Percentiles rank a stretch among this genome's conserved stretches.
Conservation (phyloP, 1,140 invertebrate genomes). For the Drosophila triauraria region DNA sequence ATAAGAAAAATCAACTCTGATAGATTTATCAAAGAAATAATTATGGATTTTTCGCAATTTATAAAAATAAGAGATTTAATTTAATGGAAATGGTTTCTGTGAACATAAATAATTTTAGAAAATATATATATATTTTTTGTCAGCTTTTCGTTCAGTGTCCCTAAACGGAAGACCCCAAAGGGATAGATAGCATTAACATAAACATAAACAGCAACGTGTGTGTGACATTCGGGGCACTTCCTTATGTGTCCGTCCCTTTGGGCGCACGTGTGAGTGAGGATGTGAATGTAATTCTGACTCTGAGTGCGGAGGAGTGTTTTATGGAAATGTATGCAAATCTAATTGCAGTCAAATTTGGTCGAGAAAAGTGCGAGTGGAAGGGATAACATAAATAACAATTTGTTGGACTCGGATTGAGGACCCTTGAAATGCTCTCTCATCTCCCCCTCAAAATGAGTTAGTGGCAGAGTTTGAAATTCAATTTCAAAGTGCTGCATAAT, state of each 20-base stretch:
- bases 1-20: too few species aligned
- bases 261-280: conserved; percentile 1
- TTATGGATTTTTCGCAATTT: too few species aligned
- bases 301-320: conserved; percentile 37
- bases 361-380: conserved; percentile 26
- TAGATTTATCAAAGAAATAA: background rate
- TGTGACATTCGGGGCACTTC: conserved; percentile 74
- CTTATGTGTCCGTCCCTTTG: conserved; percentile 5
- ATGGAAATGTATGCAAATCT: conserved; percentile 83
- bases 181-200: conserved; percentile 69
- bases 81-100: too few species aligned
- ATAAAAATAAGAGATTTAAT: too few species aligned
- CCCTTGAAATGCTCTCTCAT: conserved; percentile 16
- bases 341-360: conserved; percentile 74
- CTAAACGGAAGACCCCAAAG: conserved; percentile 34
- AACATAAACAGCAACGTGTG: conserved; percentile 82
- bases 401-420: conserved; percentile 53
- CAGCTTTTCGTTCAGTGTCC: background rate
- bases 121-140: background rate
- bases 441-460: conserved; percentile 61
- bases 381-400: conserved; percentile 80
- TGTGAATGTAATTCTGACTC: background rate
- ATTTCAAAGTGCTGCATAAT: conserved; percentile 79
- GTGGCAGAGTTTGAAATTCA: conserved; percentile 74
- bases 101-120: background rate